Conservation (phyloP, 2,888 invertebrate species). For the Platycheirus rosarum region DNA sequence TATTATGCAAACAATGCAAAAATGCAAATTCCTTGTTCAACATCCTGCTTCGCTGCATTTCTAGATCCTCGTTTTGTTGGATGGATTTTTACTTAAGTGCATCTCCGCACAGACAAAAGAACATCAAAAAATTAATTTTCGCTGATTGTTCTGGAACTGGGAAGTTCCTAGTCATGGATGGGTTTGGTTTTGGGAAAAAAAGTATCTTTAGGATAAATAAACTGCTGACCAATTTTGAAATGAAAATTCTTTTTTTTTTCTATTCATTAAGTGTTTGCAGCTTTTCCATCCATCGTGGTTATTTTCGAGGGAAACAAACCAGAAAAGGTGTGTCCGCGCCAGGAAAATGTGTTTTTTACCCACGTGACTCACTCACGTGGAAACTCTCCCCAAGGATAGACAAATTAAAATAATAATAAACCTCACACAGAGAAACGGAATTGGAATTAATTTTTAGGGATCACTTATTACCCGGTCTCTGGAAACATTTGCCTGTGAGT, state of each 20-base stretch:
- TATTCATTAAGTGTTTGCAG: constrained; percentile 36
- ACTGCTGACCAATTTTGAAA: constrained; percentile 42
- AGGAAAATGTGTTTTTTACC: constrained; percentile 56
- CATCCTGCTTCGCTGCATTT: constrained; percentile 52
- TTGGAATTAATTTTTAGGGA: constrained; percentile 62
- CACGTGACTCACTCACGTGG: constrained; percentile 73
- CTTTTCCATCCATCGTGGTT: background rate
- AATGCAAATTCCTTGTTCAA: constrained; percentile 64
- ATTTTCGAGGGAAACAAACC: constrained; percentile 1
- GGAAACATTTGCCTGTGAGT: constrained; percentile 15
- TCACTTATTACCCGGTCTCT: constrained; percentile 45
- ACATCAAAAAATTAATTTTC: constrained; percentile 20
- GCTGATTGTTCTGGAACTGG: constrained; percentile 43
- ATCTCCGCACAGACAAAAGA: constrained; percentile 33
- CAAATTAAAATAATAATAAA: constrained; percentile 37
- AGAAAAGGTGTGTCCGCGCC: constrained; percentile 62
- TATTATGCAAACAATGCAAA: constrained; percentile 52
- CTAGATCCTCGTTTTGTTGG: constrained; percentile 9
- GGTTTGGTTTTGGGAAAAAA: constrained; percentile 4
- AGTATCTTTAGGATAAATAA: constrained; percentile 46
- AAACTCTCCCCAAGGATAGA: constrained; percentile 52
- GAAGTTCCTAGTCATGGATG: constrained; percentile 35
- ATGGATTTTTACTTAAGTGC: constrained; percentile 8
- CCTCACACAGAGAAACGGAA: constrained; percentile 33
- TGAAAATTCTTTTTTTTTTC: constrained; percentile 7